Evolutionary conservation across 2,797 vertebrate genomes (phyloP).

Genomic region (Tokudaia tokunoshimensis): DNA sequence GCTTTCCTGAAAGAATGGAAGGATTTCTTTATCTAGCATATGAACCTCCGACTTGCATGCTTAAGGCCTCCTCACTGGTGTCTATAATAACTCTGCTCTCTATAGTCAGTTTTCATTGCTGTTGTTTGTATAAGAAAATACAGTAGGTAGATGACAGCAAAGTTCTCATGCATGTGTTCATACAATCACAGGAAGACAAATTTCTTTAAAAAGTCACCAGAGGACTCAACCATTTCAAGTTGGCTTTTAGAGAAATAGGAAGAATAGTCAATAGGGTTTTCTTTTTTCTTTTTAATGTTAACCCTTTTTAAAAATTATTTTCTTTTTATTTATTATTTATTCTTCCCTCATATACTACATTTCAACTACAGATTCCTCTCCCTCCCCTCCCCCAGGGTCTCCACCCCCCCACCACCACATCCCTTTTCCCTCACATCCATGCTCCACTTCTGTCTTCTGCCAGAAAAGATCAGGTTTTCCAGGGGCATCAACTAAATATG

Average conservation of each 20-base stretch:
- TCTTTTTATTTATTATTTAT: background rate
- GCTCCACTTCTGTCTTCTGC: background rate
- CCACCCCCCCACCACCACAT: accelerated
- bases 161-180: constrained; percentile 20
- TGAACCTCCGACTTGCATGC: background rate
- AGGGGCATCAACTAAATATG: background rate
- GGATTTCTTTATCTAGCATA: background rate
- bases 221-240: constrained; percentile 61
- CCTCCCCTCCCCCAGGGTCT: background rate
- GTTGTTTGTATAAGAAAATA: constrained; percentile 35
- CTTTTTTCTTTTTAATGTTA: background rate
- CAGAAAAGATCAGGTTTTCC: background rate
- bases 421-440: background rate
- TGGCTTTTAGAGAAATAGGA: constrained; percentile 77
- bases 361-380: background rate
- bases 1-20: background rate
- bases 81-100: constrained; percentile 2
- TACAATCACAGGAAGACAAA: background rate
- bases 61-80: background rate
- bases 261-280: constrained; percentile 68
- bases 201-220: background rate
- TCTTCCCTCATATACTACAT: background rate
- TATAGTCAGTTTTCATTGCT: background rate
- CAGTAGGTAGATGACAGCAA: background rate
- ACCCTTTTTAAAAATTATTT: background rate